Conservation (phyloP, 2,888 invertebrate genomes). For the Baccha elongata region DNA sequence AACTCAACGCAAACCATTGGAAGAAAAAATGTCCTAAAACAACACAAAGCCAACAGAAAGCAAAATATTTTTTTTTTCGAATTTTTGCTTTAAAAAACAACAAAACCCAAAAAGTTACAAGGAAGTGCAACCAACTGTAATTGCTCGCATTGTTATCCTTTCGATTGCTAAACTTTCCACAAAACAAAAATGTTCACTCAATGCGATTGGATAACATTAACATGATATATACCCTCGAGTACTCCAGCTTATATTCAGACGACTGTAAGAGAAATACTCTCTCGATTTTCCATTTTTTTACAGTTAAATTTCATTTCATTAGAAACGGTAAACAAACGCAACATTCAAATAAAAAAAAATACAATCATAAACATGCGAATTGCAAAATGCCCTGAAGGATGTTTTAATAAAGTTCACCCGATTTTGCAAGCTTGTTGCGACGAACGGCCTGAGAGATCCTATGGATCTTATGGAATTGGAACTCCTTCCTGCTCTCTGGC, state of each 20-base stretch:
- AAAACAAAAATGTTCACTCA: constrained; percentile 58
- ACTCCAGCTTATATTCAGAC: constrained; percentile 38
- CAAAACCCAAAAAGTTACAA: constrained; percentile 42
- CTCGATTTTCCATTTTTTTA: constrained; percentile 22
- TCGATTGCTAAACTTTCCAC: constrained; percentile 68
- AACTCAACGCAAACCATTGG: constrained; percentile 18
- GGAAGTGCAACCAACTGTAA: constrained; percentile 69
- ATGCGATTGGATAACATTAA: constrained; percentile 43
- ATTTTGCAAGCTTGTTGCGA: constrained; percentile 30
- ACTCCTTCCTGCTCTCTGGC: constrained; percentile 5
- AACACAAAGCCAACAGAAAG: constrained; percentile 35
- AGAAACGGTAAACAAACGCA: constrained; percentile 66
- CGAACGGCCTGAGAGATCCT: constrained; percentile 5
- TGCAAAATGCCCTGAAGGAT: constrained; percentile 62
- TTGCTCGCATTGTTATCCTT: constrained; percentile 72
- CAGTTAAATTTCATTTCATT: constrained; percentile 67
- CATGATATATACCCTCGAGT: constrained; percentile 35
- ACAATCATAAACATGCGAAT: constrained; percentile 65
- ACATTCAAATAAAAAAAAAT: constrained; percentile 25
- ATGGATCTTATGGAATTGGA: constrained; percentile 16
- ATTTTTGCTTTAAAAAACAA: constrained; percentile 28
- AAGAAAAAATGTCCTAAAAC: constrained; percentile 55
- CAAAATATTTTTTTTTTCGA: constrained; percentile 17
- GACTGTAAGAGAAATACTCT: too few relatives aligned
- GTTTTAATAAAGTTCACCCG: constrained; percentile 67